phyloP scores from a whole-genome alignment of 2,797 vertebrate species.

The Sebastes cheni region DNA sequence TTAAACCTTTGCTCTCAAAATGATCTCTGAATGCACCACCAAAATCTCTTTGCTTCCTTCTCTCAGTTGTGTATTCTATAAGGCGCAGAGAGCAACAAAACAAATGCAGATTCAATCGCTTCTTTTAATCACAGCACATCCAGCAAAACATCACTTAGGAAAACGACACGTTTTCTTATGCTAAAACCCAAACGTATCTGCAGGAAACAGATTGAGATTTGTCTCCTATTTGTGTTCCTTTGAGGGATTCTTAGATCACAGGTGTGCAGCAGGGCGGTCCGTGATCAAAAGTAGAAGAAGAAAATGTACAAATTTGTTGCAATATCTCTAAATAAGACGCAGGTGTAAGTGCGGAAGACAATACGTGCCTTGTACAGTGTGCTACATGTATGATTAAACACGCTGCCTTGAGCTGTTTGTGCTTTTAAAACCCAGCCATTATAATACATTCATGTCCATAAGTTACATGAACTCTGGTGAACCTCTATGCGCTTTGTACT shows the following conservation, averaged over 20 bases:
- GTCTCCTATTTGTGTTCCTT: slow-evolving; percentile 3
- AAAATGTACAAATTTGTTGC: not conserved
- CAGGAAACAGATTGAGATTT: slow-evolving; percentile 8
- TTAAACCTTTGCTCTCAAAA: slow-evolving; percentile 7
- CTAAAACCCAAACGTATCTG: not conserved
- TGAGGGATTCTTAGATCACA: slow-evolving; percentile 8
- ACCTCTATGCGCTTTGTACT: not conserved
- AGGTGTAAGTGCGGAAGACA: not conserved
- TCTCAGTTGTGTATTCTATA: not conserved
- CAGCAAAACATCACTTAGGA: slow-evolving; percentile 1
- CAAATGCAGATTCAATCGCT: slow-evolving; percentile 4
- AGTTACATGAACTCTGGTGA: not conserved
- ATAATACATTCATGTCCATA: slow-evolving; percentile 11
- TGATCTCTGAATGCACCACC: not conserved
- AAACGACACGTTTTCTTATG: not conserved
- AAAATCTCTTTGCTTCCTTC: not conserved
- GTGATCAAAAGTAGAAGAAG: slow-evolving; percentile 14
- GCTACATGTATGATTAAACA: slow-evolving; percentile 19
- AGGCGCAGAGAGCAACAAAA: not conserved
- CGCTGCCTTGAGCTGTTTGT: not conserved
- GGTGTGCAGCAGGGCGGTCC: not conserved
- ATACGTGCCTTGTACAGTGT: not conserved
- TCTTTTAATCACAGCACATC: not conserved
- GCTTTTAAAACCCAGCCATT: slow-evolving; percentile 5
- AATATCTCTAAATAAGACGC: not conserved